Conservation (phyloP, 2,888 invertebrate species). For the Eupeodes latifasciatus region DNA sequence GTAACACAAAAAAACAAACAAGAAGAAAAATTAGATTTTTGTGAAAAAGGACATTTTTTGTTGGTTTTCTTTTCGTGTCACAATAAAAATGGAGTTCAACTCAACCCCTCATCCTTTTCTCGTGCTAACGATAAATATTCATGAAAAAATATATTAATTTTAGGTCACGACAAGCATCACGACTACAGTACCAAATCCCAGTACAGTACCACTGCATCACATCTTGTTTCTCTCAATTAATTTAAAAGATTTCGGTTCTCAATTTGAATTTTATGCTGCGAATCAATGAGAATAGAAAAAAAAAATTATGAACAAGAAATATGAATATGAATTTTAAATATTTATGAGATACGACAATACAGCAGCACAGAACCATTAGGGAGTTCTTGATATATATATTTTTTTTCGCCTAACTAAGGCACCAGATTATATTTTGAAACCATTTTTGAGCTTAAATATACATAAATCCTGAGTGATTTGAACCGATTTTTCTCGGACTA, state of each 20-base stretch:
- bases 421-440: too few relatives aligned
- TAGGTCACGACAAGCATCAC: slow-evolving; percentile 1
- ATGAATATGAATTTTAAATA: not conserved
- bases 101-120: not conserved
- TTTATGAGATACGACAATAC: not conserved
- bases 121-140: slow-evolving; percentile 21
- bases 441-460: too few relatives aligned
- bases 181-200: slow-evolving; percentile 16
- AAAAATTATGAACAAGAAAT: not conserved
- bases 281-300: not conserved
- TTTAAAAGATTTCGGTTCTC: slow-evolving; percentile 12
- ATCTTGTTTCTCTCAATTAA: slow-evolving; percentile 1
- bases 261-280: slow-evolving; percentile 19
- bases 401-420: too few relatives aligned
- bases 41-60: slow-evolving; percentile 9
- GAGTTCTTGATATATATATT: not conserved
- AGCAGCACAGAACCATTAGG: not conserved
- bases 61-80: slow-evolving; percentile 18
- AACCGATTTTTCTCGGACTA: too few relatives aligned
- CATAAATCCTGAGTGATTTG: too few relatives aligned
- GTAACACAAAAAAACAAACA: not conserved
- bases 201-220: too few relatives aligned
- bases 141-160: slow-evolving; percentile 29
- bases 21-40: not conserved
- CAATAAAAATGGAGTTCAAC: slow-evolving; percentile 29